Base-by-base conservation (phyloP, 2,113 vertebrate genomes). In the Pimephales promelas region DNA sequence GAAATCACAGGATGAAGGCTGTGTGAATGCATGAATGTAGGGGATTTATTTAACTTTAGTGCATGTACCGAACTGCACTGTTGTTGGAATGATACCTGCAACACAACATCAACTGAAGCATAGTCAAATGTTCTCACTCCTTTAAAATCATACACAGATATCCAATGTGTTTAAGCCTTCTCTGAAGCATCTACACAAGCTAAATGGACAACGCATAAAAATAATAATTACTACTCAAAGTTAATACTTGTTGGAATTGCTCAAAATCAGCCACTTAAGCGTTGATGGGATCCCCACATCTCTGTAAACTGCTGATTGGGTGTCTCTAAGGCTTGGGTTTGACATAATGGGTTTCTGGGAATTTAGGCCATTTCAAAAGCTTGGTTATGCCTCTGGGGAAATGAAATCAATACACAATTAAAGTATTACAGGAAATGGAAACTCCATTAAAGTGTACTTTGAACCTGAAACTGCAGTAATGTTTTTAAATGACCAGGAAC, bases 331-430 rank as follows among this genome's bases (percentile, higher is more conserved):
- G 31, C 57, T 61, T 80, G 45, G 57, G 62, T 72, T 86, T 66
- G 61, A 59, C 82, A 83, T 86, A 86, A 76, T 84, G 71, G 68
- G 56, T 80, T 73, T 43, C 43, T 75, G 40, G 82, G 71, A 79
- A 71, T 84, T 87, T 34, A 61, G 68, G 72, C 47, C 10, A 77
- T 77, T 81, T 86, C 59, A 81, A 84, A 81, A 81, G 82, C 78
- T 36, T 77, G 52, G 62, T 68, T 84, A 62, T 28, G 82, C 47
- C 28, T 84, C 57, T 59, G 49, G 70, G 79, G 70, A 70, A 68
- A 43, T 68, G 24, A 80, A 83, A 74, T 64, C 56, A 49, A 74
- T 75, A 59, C 34, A 47, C 82, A 86, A 84, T 84, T 84, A 86
- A 81, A 59, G 36, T 81, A 80, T 61, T 81, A 59, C 34, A 52